Evolutionary conservation across 1,140 invertebrate species (phyloP).

Genomic region (Megalonaias nervosa): DNA sequence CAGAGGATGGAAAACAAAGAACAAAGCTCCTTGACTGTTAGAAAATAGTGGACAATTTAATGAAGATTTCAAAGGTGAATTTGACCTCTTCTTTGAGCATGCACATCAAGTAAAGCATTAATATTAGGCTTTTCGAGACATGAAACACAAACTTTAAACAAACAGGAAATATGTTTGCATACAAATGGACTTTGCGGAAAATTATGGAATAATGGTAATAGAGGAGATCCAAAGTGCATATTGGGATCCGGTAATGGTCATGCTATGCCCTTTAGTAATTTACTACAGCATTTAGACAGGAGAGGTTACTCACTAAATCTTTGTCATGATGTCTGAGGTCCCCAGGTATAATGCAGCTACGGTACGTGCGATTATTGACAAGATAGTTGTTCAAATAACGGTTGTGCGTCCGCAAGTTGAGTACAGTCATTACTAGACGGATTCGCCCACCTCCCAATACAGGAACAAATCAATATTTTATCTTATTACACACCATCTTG

Average conservation of each 20-base stretch:
- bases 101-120: slow-evolving; percentile 2
- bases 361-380: slow-evolving; percentile 28
- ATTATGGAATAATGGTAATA: neutral
- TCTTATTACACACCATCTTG: neutral
- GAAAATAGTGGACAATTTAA: slow-evolving; percentile 9
- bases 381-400: slow-evolving; percentile 14
- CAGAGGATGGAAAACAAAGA: slow-evolving; percentile 1
- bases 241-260: slow-evolving; percentile 8
- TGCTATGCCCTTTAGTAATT: slow-evolving; percentile 9
- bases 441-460: slow-evolving; percentile 32
- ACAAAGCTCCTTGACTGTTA: slow-evolving; percentile 1
- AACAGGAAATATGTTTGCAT: slow-evolving; percentile 5
- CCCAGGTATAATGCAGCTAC: slow-evolving; percentile 24
- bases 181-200: slow-evolving; percentile 1
- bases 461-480: slow-evolving; percentile 18
- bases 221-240: slow-evolving; percentile 25
- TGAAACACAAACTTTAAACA: slow-evolving; percentile 14
- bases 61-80: neutral
- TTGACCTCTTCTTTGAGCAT: slow-evolving; percentile 19
- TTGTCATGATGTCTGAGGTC: slow-evolving; percentile 30
- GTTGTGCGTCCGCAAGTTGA: slow-evolving; percentile 12
- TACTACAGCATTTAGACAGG: slow-evolving; percentile 8
- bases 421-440: slow-evolving; percentile 43
- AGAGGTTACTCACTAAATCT: slow-evolving; percentile 24
- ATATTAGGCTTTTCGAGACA: neutral